Evolutionary conservation across 1,140 invertebrate species (phyloP).

Genomic region (Papilio helenus): DNA sequence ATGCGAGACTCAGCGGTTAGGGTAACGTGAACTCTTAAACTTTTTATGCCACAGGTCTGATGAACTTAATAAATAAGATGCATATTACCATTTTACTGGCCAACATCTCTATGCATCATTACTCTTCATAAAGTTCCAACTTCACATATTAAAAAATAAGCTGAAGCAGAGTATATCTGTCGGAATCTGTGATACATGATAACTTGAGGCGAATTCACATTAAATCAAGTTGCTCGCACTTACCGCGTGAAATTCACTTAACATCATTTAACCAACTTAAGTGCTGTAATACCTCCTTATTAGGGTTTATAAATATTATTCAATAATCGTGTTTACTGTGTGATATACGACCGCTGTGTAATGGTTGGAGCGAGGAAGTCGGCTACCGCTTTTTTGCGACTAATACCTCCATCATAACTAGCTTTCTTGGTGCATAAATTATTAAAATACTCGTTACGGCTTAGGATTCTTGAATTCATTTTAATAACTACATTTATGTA

Average conservation of each 20-base stretch:
- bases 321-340: conserved; percentile 45
- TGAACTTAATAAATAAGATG: neutral
- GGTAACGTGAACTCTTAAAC: neutral
- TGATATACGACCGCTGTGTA: conserved; percentile 23
- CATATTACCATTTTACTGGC: neutral
- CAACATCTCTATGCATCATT: conserved; percentile 46
- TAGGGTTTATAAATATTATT: conserved; percentile 62
- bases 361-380: conserved; percentile 7
- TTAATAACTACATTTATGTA: neutral
- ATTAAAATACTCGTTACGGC: conserved; percentile 5
- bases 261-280: conserved; percentile 71
- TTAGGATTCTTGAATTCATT: neutral
- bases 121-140: conserved; percentile 65
- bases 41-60: neutral
- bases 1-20: neutral
- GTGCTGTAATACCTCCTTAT: conserved; percentile 60
- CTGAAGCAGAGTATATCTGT: conserved; percentile 62
- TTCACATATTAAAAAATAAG: conserved; percentile 76
- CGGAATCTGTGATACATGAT: conserved; percentile 73
- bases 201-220: conserved; percentile 73
- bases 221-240: conserved; percentile 71
- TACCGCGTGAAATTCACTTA: conserved; percentile 65
- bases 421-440: conserved; percentile 4
- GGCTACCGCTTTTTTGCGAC: conserved; percentile 18
- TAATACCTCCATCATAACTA: conserved; percentile 4